Conservation (phyloP, 1,140 invertebrate genomes). For the Drosophila gunungcola region DNA sequence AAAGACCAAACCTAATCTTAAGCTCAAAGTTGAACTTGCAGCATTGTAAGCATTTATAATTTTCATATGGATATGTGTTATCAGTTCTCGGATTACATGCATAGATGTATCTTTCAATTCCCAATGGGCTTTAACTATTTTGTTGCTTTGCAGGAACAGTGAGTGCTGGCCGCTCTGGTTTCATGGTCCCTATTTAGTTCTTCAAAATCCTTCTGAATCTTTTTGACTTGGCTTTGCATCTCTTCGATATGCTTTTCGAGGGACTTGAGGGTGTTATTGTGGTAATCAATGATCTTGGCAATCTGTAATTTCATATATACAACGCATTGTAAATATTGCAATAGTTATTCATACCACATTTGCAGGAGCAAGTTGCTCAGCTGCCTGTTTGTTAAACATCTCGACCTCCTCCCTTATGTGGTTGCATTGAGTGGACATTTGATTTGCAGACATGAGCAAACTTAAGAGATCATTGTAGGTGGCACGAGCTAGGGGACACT, state of each 20-base stretch:
- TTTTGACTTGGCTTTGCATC: not conserved
- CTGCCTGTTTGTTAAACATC: slow-evolving; percentile 11
- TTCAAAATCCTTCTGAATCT: slow-evolving; percentile 7
- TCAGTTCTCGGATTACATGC: slow-evolving; percentile 14
- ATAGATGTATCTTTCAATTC: not conserved
- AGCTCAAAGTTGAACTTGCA: slow-evolving; percentile 66
- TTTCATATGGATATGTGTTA: slow-evolving; percentile 22
- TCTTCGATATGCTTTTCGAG: slow-evolving; percentile 38
- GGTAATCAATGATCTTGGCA: slow-evolving; percentile 32
- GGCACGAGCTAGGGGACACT: slow-evolving; percentile 2
- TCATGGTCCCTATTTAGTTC: slow-evolving; percentile 6
- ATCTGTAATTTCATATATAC: slow-evolving; percentile 22
- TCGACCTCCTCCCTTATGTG: slow-evolving; percentile 32
- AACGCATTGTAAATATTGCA: not conserved
- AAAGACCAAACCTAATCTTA: slow-evolving; percentile 45
- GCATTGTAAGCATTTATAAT: slow-evolving; percentile 58
- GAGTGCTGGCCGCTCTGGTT: not conserved
- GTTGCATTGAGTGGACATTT: slow-evolving; percentile 30
- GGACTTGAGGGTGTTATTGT: slow-evolving; percentile 12
- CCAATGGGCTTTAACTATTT: not conserved
- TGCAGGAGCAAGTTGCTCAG: not conserved
- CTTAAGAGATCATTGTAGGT: slow-evolving; percentile 33
- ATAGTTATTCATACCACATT: slow-evolving; percentile 24
- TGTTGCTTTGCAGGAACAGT: slow-evolving; percentile 7
- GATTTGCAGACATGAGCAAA: slow-evolving; percentile 41